phyloP scores from a whole-genome alignment of 92 coral and sea anemone species.

The Zoanthus gigantus region DNA sequence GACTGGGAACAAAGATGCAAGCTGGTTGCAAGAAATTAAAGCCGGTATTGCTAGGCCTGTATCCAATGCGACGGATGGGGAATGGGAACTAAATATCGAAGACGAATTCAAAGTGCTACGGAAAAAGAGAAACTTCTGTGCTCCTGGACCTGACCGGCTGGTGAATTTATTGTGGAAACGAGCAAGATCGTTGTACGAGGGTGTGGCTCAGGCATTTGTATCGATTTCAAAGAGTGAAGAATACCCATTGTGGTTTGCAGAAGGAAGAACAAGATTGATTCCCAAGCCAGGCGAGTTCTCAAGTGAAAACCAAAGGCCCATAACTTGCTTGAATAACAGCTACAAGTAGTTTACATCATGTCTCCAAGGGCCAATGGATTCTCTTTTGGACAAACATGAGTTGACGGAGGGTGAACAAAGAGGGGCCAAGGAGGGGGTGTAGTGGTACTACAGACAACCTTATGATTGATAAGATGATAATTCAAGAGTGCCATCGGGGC shows the following conservation, averaged over 20 bases:
- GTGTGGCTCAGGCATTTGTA: not conserved
- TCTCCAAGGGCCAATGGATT: constrained; percentile 51
- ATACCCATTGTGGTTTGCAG: not conserved
- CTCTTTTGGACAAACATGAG: constrained; percentile 44
- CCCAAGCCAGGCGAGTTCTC: not conserved
- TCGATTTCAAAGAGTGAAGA: not conserved
- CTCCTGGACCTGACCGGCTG: no score
- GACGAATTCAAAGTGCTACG: not conserved
- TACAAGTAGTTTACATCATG: constrained; percentile 72
- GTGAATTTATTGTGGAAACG: not conserved
- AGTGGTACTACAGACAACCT: constrained; percentile 71
- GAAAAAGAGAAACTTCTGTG: not conserved
- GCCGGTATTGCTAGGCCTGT: no score
- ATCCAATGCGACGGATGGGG: not conserved
- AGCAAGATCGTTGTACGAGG: not conserved
- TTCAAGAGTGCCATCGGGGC: constrained; percentile 12
- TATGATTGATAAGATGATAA: constrained; percentile 68
- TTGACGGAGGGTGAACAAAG: constrained; percentile 62
- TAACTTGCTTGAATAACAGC: constrained; percentile 65
- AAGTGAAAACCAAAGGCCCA: constrained; percentile 72
- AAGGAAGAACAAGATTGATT: not conserved
- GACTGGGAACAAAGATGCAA: not conserved
- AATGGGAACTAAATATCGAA: not conserved
- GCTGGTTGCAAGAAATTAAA: not conserved
- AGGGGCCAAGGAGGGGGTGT: constrained; percentile 56